A percentile compares a stretch with the other conserved stretches of the same genome.
phyloP scores from a whole-genome alignment of 1,140 invertebrate genomes.

The Idris sp. region DNA sequence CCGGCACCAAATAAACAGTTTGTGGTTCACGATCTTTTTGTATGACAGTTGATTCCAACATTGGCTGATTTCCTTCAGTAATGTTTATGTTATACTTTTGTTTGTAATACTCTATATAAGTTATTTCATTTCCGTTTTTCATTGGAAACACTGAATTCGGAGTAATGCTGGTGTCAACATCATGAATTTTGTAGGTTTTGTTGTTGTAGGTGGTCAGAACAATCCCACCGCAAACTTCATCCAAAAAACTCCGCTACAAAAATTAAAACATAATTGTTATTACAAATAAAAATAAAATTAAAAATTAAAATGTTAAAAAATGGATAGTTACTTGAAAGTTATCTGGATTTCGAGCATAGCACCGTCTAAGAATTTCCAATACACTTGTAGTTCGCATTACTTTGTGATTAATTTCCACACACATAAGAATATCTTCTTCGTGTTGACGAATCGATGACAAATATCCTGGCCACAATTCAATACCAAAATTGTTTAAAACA shows the following conservation, averaged over 20 bases:
- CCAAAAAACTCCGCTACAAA: constrained; percentile 75
- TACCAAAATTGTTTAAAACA: too few species aligned
- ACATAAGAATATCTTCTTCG: constrained; percentile 84
- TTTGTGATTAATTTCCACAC: constrained; percentile 87
- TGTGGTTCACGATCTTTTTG: constrained; percentile 81
- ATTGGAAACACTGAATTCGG: constrained; percentile 84
- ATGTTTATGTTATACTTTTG: constrained; percentile 83
- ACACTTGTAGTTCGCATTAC: too few species aligned
- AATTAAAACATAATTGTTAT: constrained; percentile 22
- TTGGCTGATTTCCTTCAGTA: constrained; percentile 79
- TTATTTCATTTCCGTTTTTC: constrained; percentile 79
- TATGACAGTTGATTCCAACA: constrained; percentile 81
- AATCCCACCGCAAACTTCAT: constrained; percentile 78
- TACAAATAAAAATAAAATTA: constrained; percentile 19
- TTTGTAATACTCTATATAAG: constrained; percentile 89
- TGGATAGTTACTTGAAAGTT: too few species aligned
- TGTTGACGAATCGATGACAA: constrained; percentile 88
- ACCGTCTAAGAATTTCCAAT: too few species aligned
- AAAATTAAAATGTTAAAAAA: too few species aligned
- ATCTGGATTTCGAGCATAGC: too few species aligned
- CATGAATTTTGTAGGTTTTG: constrained; percentile 87
- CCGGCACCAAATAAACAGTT: constrained; percentile 84
- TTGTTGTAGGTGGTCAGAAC: constrained; percentile 86
- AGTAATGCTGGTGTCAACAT: constrained; percentile 85
- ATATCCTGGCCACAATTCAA: constrained; percentile 88